Evolutionary conservation across 2,113 vertebrate species (phyloP).

Genomic region (Dasypus novemcinctus): DNA sequence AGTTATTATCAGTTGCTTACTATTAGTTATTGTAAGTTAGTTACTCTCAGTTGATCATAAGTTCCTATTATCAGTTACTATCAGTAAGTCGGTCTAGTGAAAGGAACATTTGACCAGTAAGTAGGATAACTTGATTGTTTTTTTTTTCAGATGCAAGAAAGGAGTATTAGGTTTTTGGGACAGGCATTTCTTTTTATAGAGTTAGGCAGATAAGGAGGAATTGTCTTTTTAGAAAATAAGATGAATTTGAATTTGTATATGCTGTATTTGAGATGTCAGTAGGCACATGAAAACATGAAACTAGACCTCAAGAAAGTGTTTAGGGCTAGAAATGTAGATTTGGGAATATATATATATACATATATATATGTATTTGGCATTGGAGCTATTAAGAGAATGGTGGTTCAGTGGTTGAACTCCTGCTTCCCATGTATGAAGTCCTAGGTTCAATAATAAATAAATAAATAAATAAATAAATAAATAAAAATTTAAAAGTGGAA

Average conservation of each 20-base stretch:
- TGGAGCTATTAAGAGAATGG: neutral
- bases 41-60: neutral
- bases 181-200: neutral
- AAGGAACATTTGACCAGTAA: neutral
- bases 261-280: neutral
- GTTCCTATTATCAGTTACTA: neutral
- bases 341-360: no score
- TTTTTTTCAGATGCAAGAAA: neutral
- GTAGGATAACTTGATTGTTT: neutral
- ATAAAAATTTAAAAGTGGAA: neutral
- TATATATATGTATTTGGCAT: no score
- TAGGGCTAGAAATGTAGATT: neutral
- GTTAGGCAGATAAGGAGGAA: neutral
- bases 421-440: no score
- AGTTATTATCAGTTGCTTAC: neutral
- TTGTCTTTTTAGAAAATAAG: neutral
- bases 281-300: neutral
- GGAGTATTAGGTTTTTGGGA: neutral
- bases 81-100: neutral
- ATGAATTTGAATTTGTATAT: neutral
- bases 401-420: no score
- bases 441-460: no score
- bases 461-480: no score
- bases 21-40: neutral
- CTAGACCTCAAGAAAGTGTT: neutral